A percentile compares a stretch with the other conserved stretches of the same genome.
phyloP scores from a whole-genome alignment of 2,113 vertebrate genomes.

The Ptilorrhoa leucosticta region DNA sequence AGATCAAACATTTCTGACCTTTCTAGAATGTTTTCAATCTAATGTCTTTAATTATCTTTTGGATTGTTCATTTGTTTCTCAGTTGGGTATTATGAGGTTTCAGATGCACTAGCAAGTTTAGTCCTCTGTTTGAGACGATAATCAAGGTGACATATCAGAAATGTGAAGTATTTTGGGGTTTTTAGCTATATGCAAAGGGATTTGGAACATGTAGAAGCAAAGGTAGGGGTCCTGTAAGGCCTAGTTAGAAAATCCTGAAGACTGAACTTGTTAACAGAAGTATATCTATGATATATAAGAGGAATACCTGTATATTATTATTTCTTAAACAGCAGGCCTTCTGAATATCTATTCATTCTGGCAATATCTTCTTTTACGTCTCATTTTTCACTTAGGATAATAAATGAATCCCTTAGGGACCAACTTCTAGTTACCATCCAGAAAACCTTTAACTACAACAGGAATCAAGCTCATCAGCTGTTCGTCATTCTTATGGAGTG shows the following conservation, averaged over 20 bases:
- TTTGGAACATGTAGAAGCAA: neutral
- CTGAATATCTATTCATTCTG: neutral
- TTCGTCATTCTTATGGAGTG: constrained; percentile 92
- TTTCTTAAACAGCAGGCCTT: neutral
- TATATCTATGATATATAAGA: neutral
- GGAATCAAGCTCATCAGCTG: constrained; percentile 90
- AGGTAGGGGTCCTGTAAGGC: neutral
- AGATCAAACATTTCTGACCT: neutral
- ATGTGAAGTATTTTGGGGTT: neutral
- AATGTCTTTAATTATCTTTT: neutral
- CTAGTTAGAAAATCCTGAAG: neutral
- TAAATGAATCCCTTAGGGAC: constrained; percentile 89
- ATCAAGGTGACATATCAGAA: neutral
- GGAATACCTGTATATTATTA: neutral
- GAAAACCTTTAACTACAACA: constrained; percentile 95
- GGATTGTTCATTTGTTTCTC: neutral
- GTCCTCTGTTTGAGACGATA: neutral
- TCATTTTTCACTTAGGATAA: constrained; percentile 73
- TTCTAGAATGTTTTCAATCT: neutral
- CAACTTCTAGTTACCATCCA: constrained; percentile 95
- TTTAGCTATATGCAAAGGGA: neutral
- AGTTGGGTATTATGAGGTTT: neutral
- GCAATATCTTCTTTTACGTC: neutral
- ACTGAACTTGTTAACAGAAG: neutral
- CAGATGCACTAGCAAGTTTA: neutral